Evolutionary conservation across 2,797 vertebrate genomes (phyloP), one percentile per base, ranked within the genome.

Genomic region (Hydrolagus colliei): DNA sequence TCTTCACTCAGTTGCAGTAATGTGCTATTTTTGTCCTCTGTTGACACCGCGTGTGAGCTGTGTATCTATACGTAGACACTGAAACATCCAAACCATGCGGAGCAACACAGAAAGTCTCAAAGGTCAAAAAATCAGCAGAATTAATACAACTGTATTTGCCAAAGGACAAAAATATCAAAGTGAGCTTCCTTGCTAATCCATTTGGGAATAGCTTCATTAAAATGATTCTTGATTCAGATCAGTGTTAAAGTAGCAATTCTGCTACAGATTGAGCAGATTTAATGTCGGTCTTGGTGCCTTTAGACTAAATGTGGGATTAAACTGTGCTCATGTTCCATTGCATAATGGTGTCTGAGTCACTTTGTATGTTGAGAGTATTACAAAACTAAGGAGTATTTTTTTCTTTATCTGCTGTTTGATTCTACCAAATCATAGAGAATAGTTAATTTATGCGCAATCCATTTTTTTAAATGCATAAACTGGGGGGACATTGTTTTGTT

Each of bases 1-100:
- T 84, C 79, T 71, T 20, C 65, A 18, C 32, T 71, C 20, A 14
- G 65, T 41, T 84, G 79, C 65, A 11, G 79, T 84, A 84, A 84
- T 71, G 67, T 71, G 71, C 79, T 84, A 84, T 84, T 84, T 84
- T 84, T 84, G 18, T 71, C 67, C n/a, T 71, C 65, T 84, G 79
- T 84, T 84, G 65, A 84, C 71, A 12, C 41, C 27, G 52, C 71
- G 63, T 84, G 79, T 0, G 71, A 71, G 9, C 79, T 71, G 79
- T 84, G 71, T 35, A 84, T 67, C 79, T 71, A 71, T 67, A 84
- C 65, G 79, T 68, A 32, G 35, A 68, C 65, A 6, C 2, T 11
- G 32, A 84, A 84, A 84, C 65, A 84, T 84, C 41, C 79, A 84
- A 71, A 71, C 20, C 79, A 84, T 68, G 63, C 35, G 62, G 4